These are phyloP conservation scores for Amblyraja radiata DNA, from an alignment of 2,797 vertebrate species.

Conservation along the genomic window DNA sequence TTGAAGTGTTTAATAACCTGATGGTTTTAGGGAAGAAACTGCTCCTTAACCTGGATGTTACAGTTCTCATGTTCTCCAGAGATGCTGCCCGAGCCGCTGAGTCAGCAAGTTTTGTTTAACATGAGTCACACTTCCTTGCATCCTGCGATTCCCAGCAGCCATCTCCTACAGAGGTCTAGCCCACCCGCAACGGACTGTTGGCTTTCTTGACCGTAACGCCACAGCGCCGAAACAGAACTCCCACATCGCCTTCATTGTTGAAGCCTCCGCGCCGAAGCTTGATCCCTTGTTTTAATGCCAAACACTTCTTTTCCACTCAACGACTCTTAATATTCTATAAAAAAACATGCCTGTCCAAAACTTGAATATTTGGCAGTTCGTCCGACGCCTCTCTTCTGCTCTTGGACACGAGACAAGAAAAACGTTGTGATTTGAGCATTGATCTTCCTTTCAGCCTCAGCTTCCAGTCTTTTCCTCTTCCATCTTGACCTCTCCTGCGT, in stretches of 20 bases:
- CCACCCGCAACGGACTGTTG: background rate
- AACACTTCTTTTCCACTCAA: slow-evolving; percentile 15
- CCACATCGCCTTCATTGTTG: background rate
- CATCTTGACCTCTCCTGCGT: background rate
- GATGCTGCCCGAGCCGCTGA: too few relatives aligned
- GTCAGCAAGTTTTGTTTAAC: background rate
- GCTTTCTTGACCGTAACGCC: background rate
- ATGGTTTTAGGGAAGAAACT: too few relatives aligned
- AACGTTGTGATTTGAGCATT: background rate
- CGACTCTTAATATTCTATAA: background rate
- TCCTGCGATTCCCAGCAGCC: background rate
- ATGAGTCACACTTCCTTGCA: background rate
- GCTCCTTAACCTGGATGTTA: too few relatives aligned
- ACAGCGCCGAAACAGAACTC: background rate
- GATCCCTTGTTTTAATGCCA: background rate
- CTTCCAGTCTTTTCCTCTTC: background rate
- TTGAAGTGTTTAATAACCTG: too few relatives aligned
- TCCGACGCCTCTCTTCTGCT: background rate
- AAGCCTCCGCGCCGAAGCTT: background rate
- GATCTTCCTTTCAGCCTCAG: background rate
- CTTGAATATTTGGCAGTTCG: slow-evolving; percentile 9
- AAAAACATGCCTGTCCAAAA: background rate
- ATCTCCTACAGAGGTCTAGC: background rate
- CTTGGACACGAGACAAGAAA: slow-evolving; percentile 16
- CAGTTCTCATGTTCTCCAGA: too few relatives aligned